A percentile compares a stretch with the other conserved stretches of the same genome.
Conservation (phyloP, 2,113 vertebrate species). For the Turnix velox region DNA sequence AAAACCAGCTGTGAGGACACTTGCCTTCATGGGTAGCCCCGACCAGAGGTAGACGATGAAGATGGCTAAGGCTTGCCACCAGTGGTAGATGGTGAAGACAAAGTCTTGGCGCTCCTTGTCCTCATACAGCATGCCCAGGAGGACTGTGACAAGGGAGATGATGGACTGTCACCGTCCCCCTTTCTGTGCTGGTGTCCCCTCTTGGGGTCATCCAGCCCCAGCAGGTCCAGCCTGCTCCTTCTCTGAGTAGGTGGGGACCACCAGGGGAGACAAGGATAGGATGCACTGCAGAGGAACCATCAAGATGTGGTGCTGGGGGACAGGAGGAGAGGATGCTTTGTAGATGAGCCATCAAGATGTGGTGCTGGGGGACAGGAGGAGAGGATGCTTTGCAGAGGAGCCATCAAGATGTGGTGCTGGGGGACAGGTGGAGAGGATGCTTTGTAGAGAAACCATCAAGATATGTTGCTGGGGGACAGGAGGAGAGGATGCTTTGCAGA, state of each 20-base stretch:
- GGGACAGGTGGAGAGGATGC: accelerated
- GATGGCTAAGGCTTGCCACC: slow-evolving; percentile 94
- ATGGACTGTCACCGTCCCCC: background rate
- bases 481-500: background rate
- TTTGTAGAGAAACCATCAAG: too few species aligned
- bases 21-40: slow-evolving; percentile 89
- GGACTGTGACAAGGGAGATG: slow-evolving; percentile 56
- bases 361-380: background rate
- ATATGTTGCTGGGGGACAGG: accelerated
- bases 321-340: background rate
- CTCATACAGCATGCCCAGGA: slow-evolving; percentile 90
- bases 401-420: too few species aligned
- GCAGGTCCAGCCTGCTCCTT: background rate
- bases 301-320: background rate
- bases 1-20: background rate
- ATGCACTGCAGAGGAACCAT: accelerated
- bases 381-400: background rate
- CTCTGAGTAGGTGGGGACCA: background rate
- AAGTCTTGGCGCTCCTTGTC: slow-evolving; percentile 95
- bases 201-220: accelerated
- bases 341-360: too few species aligned
- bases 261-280: background rate
- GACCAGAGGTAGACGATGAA: slow-evolving; percentile 89
- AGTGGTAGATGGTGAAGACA: slow-evolving; percentile 94
- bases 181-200: accelerated